phyloP scores from a whole-genome alignment of 92 coral and sea anemone species.

The Parazoanthus darwini region DNA sequence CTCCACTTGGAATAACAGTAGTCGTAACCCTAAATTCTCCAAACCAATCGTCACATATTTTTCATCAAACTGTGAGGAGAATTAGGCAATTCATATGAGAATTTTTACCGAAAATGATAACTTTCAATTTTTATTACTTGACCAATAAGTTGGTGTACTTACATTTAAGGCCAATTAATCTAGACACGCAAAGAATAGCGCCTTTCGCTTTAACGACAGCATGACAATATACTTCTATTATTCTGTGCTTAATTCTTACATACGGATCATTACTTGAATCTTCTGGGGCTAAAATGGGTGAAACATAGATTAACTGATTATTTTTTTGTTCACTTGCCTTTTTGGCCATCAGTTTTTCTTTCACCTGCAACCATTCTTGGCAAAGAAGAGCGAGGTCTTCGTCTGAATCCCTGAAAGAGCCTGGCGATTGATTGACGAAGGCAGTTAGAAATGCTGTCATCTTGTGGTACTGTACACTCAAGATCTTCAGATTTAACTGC shows the following conservation, averaged over 20 bases:
- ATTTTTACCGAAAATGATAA: too few relatives aligned
- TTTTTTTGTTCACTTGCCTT: slow-evolving; percentile 44
- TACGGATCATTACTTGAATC: neutral
- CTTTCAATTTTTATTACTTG: too few relatives aligned
- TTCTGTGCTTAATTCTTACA: neutral
- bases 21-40: too few relatives aligned
- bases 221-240: too few relatives aligned
- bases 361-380: slow-evolving; percentile 78
- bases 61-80: too few relatives aligned
- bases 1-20: too few relatives aligned
- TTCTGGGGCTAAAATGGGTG: neutral
- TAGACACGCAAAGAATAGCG: too few relatives aligned
- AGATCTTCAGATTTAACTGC: neutral
- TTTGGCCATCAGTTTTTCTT: slow-evolving; percentile 69
- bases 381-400: slow-evolving; percentile 73
- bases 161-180: too few relatives aligned
- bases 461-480: neutral
- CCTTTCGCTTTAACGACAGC: too few relatives aligned
- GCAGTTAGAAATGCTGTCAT: neutral
- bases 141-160: too few relatives aligned
- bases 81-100: too few relatives aligned
- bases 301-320: neutral
- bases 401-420: slow-evolving; percentile 88
- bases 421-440: slow-evolving; percentile 31
- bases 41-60: too few relatives aligned